Evolutionary conservation across 2,113 vertebrate genomes (phyloP), one percentile per base, ranked within the genome.

Genomic region (Mesitornis unicolor): DNA sequence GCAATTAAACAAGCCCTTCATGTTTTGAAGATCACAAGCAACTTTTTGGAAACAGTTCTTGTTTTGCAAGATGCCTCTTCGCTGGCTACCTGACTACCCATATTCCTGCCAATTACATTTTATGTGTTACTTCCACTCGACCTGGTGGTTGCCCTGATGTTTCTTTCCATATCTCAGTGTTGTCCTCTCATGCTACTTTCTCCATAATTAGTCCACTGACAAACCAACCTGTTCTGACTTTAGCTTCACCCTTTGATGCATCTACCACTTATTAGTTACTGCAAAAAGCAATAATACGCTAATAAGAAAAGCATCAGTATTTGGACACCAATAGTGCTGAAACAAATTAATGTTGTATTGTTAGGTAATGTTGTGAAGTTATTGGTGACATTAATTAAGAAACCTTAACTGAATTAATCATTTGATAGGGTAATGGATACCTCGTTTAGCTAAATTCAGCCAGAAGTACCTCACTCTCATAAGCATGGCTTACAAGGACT

Each of bases 271-370:
- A 33, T 9, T 19, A 73, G 11, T n/a, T 54, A 81, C 16, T 54
- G 42, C 18, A 84, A 71, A 81, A 87, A 65, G 9, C n/a, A 71
- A 21, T 20, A 67, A 63, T 28, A 81, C 1, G 2, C 25, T 54
- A 61, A 59, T 1, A 71, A 16, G 80, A 54, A 16, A 79, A 69
- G 45, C 0, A 0, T 33, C 6, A 13, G 38, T 26, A 50, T 14
- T 15, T 8, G 28, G 11, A 70, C 35, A 54, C 12, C 7, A 50
- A 10, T 0, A 0, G 9, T 38, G 33, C 33, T 78, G 60, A 63
- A 91, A 89, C 7, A 65, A 75, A 89, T 56, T 42, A 67, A 48
- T 54, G 47, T n/a, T n/a, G n/a, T n/a, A n/a, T n/a, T n/a, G n/a
- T n/a, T n/a, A n/a, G n/a, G n/a, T n/a, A n/a, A n/a, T n/a, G n/a